Conservation (phyloP, 2,888 invertebrate genomes). For the Brenthis ino region DNA sequence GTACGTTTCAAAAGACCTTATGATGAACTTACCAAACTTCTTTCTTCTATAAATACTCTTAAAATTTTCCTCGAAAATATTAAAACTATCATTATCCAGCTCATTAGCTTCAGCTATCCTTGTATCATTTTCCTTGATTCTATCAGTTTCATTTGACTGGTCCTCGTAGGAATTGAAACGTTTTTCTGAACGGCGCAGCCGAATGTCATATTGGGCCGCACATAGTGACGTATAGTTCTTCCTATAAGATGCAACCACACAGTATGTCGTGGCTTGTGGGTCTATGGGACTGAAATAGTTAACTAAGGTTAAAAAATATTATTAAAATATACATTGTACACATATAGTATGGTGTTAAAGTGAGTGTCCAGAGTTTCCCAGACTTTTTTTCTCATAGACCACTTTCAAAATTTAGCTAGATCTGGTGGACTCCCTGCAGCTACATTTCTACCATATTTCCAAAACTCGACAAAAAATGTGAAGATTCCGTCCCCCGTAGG, state of each 20-base stretch:
- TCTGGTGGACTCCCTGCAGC: too few species aligned
- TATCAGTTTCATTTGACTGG: conserved; percentile 42
- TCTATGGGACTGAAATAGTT: conserved; percentile 68
- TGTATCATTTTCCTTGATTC: conserved; percentile 35
- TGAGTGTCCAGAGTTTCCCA: too few species aligned
- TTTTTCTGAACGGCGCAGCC: conserved; percentile 54
- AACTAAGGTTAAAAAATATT: not conserved
- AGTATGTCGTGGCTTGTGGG: conserved; percentile 72
- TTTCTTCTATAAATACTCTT: conserved; percentile 62
- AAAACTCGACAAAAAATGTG: too few species aligned
- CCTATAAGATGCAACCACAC: conserved; percentile 69
- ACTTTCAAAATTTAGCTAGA: too few species aligned
- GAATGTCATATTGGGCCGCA: conserved; percentile 67
- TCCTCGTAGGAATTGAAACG: conserved; percentile 47
- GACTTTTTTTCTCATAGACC: too few species aligned
- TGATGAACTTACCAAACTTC: conserved; percentile 64
- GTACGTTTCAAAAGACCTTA: too few species aligned
- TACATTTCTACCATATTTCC: too few species aligned
- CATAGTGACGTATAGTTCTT: conserved; percentile 74
- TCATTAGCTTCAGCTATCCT: conserved; percentile 53
- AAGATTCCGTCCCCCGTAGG: too few species aligned
- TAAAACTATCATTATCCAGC: conserved; percentile 54
- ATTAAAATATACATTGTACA: too few species aligned
- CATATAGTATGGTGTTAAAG: too few species aligned
- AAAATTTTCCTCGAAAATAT: conserved; percentile 60